Base-by-base conservation (phyloP, 2,113 vertebrate genomes). In the Engraulis encrasicolus region DNA sequence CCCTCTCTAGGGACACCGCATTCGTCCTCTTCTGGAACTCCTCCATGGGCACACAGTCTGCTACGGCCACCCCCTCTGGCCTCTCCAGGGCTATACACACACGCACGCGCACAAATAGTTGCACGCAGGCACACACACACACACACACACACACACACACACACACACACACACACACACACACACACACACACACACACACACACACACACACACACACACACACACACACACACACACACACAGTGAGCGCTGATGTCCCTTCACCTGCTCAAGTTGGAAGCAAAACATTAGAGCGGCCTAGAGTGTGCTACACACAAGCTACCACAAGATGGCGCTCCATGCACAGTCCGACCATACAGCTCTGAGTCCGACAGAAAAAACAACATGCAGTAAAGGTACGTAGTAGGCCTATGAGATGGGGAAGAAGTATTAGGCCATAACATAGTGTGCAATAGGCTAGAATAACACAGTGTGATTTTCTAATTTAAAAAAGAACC, bases 11-110 rank as follows among this genome's bases (percentile, higher is more conserved):
- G 6, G 98, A 98, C 83, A 96, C 81, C 0, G 93, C 91, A 2
- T 99, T 99, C 86, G 96, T 97, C 86, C 97, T 95, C 92, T 98
- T 97, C 88, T 97, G 96, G 86, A 99, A 90, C 83, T 99, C 98
- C 86, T 98, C 97, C 89, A 93, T 91, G 0, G 85, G 71, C 0
- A 83, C 78, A 58, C 89, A 93, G 81, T 96, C 95, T 84, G 95
- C 92, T 83, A 94, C 92, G 20, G 92, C 88, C 0, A 93, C 93
- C 36, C 95, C 96, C 79, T 98, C 98, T 6, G 87, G 82, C 50
- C 92, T 96, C 90, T 99, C 98, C 83, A 99, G 91, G 2, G 96
- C 98, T 99, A 91, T 74, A n/a, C 17, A 36, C 37, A 85, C 48
- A 48, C 66, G 66, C 38, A 74, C 0, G 86, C 78, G 80, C 17